Evolutionary conservation across 2,797 vertebrate genomes (phyloP), one percentile per base, ranked within the genome.

Genomic region (Helicolenus hilgendorfi): DNA sequence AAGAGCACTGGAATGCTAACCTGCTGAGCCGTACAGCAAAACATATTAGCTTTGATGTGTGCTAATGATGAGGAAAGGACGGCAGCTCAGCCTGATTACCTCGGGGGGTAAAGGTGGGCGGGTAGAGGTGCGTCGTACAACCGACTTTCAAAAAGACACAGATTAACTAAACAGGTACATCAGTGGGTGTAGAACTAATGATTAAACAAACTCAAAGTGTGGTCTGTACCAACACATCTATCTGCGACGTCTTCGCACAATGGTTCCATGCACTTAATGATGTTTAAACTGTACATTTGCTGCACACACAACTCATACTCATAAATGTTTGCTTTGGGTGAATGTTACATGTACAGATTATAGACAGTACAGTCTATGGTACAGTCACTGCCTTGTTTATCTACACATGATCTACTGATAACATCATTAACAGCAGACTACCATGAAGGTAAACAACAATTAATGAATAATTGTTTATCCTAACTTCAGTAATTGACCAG

Each of bases 41-140:
- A 87, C 84, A 89, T 49, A 71, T 94, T 88, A 91, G 58, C 89
- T 94, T 89, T 96, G 95, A 97, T 96, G 89, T 90, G 90, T 62
- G 71, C 89, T 97, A 96, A 97, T 93, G 96, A 96, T 90, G 84
- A 86, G 87, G 83, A 94, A 92, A 65, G 76, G 75, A 83, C 29
- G 33, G 55, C 79, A 60, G 69, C 78, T 76, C 79, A 62, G 85
- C 49, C 71, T 83, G 81, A 88, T 82, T 70, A 81, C 80, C 84
- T 85, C 59, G 22, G 78, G 86, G 79, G 87, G 79, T 78, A 26
- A 87, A 83, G 74, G 72, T 89, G 71, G 85, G 75, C 2, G 41
- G n/a, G 73, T 73, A 76, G 69, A 75, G 31, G 78, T 76, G 80
- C 74, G 55, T 67, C 8, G 5, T 56, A 72, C 56, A 72, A 38